Evolutionary conservation across 2,113 vertebrate species (phyloP).

Genomic region (Trematocara nigrifrons): DNA sequence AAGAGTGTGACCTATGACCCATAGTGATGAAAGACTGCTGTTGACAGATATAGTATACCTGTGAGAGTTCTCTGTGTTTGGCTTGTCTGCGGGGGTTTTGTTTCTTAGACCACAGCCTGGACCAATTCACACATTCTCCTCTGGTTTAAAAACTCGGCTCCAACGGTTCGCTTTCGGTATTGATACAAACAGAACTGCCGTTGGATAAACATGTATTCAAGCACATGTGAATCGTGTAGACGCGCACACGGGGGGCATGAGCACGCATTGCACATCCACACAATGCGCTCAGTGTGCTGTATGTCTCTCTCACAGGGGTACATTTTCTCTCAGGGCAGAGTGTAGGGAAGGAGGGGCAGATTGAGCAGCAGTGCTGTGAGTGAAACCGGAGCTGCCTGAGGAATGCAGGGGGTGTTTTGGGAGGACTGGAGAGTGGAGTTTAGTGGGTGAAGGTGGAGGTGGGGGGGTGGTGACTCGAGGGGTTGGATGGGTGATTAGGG

Average conservation of each 20-base stretch:
- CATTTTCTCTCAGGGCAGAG: slow-evolving; percentile 59
- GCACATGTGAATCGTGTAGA: slow-evolving; percentile 13
- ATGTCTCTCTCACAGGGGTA: slow-evolving; percentile 47
- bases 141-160: neutral
- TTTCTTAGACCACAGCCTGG: slow-evolving; percentile 28
- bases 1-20: slow-evolving; percentile 60
- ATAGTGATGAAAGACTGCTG: slow-evolving; percentile 59
- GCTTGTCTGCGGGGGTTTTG: slow-evolving; percentile 54
- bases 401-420: slow-evolving; percentile 67
- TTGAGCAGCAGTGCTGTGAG: slow-evolving; percentile 68
- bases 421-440: slow-evolving; percentile 60
- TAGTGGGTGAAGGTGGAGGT: slow-evolving; percentile 15
- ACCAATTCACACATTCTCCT: slow-evolving; percentile 28
- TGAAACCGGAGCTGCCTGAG: slow-evolving; percentile 71
- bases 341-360: slow-evolving; percentile 58
- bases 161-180: neutral
- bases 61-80: slow-evolving; percentile 67
- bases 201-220: slow-evolving; percentile 47
- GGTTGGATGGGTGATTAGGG: slow-evolving; percentile 76
- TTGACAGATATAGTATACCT: slow-evolving; percentile 74
- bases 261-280: slow-evolving; percentile 28
- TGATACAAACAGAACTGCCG: slow-evolving; percentile 14
- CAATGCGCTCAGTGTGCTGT: slow-evolving; percentile 52
- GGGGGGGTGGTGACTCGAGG: slow-evolving; percentile 36
- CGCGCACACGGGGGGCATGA: neutral